phyloP scores from a whole-genome alignment of 2,888 invertebrate species.

The Timandra comae region DNA sequence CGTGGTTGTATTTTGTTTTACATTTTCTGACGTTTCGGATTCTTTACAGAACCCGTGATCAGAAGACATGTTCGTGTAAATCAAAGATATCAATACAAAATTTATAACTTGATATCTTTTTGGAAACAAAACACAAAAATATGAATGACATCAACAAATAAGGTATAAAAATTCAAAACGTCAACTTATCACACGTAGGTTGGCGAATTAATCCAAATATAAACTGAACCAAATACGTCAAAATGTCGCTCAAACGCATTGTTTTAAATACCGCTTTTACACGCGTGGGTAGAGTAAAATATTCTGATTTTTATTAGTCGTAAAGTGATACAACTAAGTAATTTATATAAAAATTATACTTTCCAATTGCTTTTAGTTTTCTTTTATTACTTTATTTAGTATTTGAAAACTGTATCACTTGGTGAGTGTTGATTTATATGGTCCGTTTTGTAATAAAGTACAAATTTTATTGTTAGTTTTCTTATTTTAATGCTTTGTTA shows the following conservation, averaged over 20 bases:
- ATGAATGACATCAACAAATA: no score
- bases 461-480: slow-evolving; percentile 16
- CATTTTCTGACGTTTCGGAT: no score
- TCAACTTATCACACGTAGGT: slow-evolving; percentile 5
- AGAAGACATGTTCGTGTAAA: no score
- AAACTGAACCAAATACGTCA: no score
- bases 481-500: slow-evolving; percentile 12
- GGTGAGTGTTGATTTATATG: slow-evolving; percentile 21
- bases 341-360: slow-evolving; percentile 28
- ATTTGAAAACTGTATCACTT: slow-evolving; percentile 19
- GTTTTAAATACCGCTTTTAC: slow-evolving; percentile 23
- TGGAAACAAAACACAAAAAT: no score
- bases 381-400: slow-evolving; percentile 31
- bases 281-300: slow-evolving; percentile 33
- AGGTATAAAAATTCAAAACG: no score
- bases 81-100: no score
- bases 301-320: slow-evolving; percentile 34
- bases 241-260: slow-evolving; percentile 29
- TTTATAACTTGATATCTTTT: no score
- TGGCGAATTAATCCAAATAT: slow-evolving; percentile 19
- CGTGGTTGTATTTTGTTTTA: no score
- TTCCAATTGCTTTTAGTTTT: slow-evolving; percentile 22
- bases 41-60: no score
- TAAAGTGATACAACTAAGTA: slow-evolving; percentile 24
- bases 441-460: slow-evolving; percentile 14